Base-by-base conservation (phyloP, 2,113 vertebrate genomes). In the Bufo bufo region DNA sequence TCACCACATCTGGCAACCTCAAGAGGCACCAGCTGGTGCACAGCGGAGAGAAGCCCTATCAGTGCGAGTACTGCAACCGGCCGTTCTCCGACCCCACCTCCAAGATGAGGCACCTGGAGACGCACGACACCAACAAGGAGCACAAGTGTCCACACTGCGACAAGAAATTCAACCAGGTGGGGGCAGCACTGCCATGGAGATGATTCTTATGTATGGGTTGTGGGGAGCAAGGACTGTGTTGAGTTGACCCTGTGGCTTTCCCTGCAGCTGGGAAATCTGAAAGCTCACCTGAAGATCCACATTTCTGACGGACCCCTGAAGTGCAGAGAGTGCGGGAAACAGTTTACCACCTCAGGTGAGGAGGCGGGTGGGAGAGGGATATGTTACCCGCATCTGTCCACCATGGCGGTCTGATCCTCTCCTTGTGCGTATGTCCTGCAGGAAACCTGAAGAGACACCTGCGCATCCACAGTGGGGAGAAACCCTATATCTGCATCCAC, bases 81-180 rank as follows among this genome's bases (percentile, higher is more conserved):
- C 95, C 97, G 47, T 99, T 99, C 94, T 99, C 98, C 0, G 98
- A 99, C 91, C 98, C 98, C 93, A 99, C 98, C 0, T 99, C 98
- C 85, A 99, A 99, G 94, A 99, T 99, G 98, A 92, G 98, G 52
- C 98, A 99, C 90, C 94, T 99, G 90, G 98, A 99, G 95, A 99
- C 96, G 0, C 98, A 99, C 0, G 97, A 99, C 94, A 97, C 96
- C 0, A 94, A 98, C 93, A 99, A 99, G 92, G 98, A 97, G 89
- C 97, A 99, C 95, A 97, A 97, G 91, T 99, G 98, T 90, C 96
- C 97, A 0, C 97, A 99, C 93, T 99, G 98, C 0, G 98, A 99
- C 92, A 99, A 99, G 90, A 96, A 97, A 65, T 99, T 99, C 93
- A 99, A 98, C 93, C 98, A 99, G 97, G 98, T 99, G 90, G 10